Conservation (phyloP, 1,140 invertebrate genomes). For the Euglossa dilemma region DNA sequence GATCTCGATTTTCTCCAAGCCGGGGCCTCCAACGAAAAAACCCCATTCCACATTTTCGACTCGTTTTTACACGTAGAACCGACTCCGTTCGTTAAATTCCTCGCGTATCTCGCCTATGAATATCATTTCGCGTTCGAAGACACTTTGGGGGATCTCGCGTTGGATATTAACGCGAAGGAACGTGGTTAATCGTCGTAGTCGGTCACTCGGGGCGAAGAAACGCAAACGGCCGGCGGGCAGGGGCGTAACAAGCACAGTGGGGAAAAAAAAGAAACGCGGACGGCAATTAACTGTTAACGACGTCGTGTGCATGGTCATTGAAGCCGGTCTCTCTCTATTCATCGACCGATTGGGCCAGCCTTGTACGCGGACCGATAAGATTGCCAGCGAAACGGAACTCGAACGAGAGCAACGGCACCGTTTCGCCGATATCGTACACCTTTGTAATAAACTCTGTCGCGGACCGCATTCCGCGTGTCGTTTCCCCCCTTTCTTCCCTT, state of each 20-base stretch:
- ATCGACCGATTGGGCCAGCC: conserved; percentile 46
- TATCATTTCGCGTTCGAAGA: no score
- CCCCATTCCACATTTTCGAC: no score
- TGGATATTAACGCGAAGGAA: no score
- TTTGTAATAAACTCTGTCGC: conserved; percentile 50
- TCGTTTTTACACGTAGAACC: no score
- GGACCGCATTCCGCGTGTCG: conserved; percentile 43
- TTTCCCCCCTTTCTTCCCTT: neutral
- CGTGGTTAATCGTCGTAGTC: neutral
- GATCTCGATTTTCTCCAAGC: no score
- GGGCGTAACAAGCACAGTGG: no score
- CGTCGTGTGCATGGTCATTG: conserved; percentile 15
- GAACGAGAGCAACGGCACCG: conserved; percentile 38
- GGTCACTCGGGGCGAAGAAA: no score
- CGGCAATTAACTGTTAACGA: conserved; percentile 41
- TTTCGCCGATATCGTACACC: conserved; percentile 30
- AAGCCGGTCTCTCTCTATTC: neutral
- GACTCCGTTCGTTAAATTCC: no score
- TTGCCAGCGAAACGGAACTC: conserved; percentile 57
- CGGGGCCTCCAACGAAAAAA: no score
- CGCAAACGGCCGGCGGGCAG: neutral
- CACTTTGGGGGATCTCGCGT: no score
- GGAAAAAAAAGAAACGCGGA: neutral
- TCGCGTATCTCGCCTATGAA: no score
- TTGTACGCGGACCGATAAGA: conserved; percentile 42